These are phyloP conservation scores for Sphinx pinastri DNA, from an alignment of 2,888 invertebrate genomes.

Conservation along the genomic window DNA sequence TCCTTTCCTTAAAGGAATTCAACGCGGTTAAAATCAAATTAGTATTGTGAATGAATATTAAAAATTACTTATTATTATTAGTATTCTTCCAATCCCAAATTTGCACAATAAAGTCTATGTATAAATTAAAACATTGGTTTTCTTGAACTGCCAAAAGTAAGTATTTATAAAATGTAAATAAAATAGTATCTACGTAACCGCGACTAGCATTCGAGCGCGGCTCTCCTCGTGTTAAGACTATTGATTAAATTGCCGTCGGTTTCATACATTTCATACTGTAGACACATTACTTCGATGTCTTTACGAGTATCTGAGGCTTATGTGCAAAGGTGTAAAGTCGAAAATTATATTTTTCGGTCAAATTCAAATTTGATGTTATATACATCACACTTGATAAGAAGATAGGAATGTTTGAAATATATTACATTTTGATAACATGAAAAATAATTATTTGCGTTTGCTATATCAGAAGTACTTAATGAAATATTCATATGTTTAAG, in stretches of 20 bases:
- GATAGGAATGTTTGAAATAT: background rate
- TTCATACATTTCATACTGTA: conserved; percentile 12
- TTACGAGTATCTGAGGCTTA: conserved; percentile 1
- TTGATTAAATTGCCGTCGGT: background rate
- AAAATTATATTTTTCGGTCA: background rate
- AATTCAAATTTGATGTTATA: too few species aligned
- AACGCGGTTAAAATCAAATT: too few species aligned
- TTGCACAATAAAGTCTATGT: conserved; percentile 5
- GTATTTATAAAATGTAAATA: conserved; percentile 12
- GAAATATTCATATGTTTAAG: too few species aligned
- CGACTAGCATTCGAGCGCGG: background rate
- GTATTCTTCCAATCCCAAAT: background rate
- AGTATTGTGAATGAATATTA: too few species aligned
- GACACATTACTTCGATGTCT: conserved; percentile 2
- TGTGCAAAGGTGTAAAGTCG: background rate
- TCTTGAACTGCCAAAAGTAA: conserved; percentile 21
- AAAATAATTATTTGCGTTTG: too few species aligned
- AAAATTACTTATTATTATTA: too few species aligned
- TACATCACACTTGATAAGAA: too few species aligned
- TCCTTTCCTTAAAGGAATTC: too few species aligned
- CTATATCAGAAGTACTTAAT: too few species aligned
- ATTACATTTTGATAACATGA: too few species aligned
- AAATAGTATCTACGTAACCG: background rate
- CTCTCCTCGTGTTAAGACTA: background rate
- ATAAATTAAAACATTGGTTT: conserved; percentile 6